Evolutionary conservation across 1,140 invertebrate species (phyloP), one percentile per base, ranked within the genome.

Genomic region (Scaptomyza graminum): DNA sequence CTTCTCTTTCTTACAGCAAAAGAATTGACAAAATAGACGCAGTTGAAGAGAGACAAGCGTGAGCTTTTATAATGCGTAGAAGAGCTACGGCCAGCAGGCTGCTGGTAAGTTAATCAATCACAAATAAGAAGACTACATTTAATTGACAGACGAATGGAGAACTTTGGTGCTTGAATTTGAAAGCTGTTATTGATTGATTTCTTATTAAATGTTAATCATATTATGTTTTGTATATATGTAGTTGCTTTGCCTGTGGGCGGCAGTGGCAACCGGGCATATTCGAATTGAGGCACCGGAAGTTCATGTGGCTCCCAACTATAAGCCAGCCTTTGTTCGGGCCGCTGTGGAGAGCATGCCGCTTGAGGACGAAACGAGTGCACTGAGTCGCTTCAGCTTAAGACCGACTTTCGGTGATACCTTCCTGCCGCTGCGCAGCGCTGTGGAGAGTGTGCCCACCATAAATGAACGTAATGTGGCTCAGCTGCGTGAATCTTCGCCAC

Each of bases 391-490:
- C 13, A 84, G 73, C n/a, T 46, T 76, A 3, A 64, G 69, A 5
- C 67, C 84, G 9, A 66, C 67, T 22, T 90, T 88, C 44, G 90
- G 88, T 0, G 81, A 91, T 2, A 65, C 72, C 2, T 91, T 92
- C 57, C 68, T 94, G 50, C 94, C 94, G 0, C 71, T 95, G 22
- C 92, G 94, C 39, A 92, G 93, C 39, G 94, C 94, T 1, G 94
- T 95, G 2, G 94, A 95, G 82, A 92, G 92, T 28, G 81, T 94
- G 28, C 94, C 94, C 8, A 91, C 92, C 18, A 52, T 92, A 7
- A 79, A 74, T 64, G 50, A 88, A 15, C 49, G 43, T 12, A 70
- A 61, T 13, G 18, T 66, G 0, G 76, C 64, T 0, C 50, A 74
- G 28, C 16, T 91, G n/a, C 61, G 54, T 3, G 68, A 83, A 28